Evolutionary conservation across 2,113 vertebrate species (phyloP).

Genomic region (Centropus bengalensis): DNA sequence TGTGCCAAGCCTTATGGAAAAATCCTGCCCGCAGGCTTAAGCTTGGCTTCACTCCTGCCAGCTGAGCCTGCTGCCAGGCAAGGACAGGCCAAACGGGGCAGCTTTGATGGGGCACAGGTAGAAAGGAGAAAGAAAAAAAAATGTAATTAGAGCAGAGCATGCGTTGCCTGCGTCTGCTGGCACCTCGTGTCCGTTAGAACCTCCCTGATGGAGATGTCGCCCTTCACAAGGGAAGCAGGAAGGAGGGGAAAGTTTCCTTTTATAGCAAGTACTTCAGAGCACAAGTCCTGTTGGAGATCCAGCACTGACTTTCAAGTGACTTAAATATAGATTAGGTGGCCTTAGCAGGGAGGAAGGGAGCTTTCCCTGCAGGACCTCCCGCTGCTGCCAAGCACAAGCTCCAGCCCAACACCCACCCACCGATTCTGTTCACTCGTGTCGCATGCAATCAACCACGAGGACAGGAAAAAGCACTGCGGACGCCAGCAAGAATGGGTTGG

Average conservation of each 20-base stretch:
- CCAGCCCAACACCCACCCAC: not conserved
- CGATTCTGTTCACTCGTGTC: not conserved
- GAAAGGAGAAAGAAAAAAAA: not conserved
- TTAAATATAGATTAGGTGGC: not conserved
- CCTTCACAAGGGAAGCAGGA: not conserved
- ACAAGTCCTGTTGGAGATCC: not conserved
- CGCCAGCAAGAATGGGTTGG: accelerated
- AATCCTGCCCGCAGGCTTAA: not conserved
- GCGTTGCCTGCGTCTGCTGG: not conserved
- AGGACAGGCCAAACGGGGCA: not conserved
- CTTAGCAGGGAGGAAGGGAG: not conserved
- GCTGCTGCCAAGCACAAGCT: not conserved
- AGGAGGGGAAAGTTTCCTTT: not conserved
- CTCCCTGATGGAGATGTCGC: not conserved
- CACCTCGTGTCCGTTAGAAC: not conserved
- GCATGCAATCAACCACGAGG: not conserved
- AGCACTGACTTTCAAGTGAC: not conserved
- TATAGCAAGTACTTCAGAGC: not conserved
- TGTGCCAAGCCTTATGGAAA: not conserved
- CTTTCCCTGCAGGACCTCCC: not conserved
- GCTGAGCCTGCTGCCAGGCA: not conserved
- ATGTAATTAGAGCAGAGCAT: not conserved
- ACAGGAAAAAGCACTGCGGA: not conserved
- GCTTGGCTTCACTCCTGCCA: not conserved
- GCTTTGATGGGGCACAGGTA: not conserved